phyloP scores from a whole-genome alignment of 1,140 invertebrate genomes.

The Neelides sp. region DNA sequence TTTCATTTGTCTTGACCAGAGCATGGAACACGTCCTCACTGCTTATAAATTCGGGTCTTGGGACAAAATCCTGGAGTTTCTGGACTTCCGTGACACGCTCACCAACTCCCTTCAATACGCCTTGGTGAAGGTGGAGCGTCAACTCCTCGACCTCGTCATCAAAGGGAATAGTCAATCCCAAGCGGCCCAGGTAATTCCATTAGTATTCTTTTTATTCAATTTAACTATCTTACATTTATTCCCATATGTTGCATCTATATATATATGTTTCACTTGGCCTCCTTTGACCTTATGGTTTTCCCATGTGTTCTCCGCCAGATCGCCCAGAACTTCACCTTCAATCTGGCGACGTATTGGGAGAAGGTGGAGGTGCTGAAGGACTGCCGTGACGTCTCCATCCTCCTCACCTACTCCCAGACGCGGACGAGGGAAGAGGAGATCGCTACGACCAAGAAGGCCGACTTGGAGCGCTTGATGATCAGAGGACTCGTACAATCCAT shows the following conservation, averaged over 20 bases:
- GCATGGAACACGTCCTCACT: slow-evolving; percentile 76
- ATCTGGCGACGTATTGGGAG: no score
- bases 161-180: not conserved
- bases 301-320: no score
- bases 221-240: no score
- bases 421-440: not conserved
- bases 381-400: slow-evolving; percentile 14
- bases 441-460: slow-evolving; percentile 11
- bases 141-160: slow-evolving; percentile 48
- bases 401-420: slow-evolving; percentile 8
- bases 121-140: slow-evolving; percentile 59
- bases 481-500: no score
- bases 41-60: slow-evolving; percentile 90
- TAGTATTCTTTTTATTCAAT: no score
- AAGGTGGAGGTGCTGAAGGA: no score
- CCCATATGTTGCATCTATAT: no score
- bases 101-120: slow-evolving; percentile 71
- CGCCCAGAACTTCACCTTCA: no score
- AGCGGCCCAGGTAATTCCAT: no score
- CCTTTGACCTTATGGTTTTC: no score
- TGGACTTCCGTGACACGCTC: slow-evolving; percentile 65
- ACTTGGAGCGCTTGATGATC: slow-evolving; percentile 9
- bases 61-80: slow-evolving; percentile 78
- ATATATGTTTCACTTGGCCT: no score
- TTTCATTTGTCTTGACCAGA: slow-evolving; percentile 44